Conservation (phyloP, 2,797 vertebrate genomes). For the Mycteria americana region DNA sequence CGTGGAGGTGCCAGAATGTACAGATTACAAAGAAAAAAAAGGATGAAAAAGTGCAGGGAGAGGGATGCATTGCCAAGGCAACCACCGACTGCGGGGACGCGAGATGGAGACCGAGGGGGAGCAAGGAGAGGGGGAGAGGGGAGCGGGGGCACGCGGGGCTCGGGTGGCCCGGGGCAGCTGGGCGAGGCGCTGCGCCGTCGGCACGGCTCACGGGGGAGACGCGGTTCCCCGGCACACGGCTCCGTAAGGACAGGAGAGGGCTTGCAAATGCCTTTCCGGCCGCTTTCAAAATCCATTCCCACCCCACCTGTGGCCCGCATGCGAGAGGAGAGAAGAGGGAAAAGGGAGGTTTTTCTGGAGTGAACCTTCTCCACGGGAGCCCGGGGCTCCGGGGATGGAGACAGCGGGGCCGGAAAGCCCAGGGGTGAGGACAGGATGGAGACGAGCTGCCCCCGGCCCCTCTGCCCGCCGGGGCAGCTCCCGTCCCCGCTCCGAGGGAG, state of each 20-base stretch:
- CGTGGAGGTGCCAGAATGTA: neutral
- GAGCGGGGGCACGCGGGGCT: rapidly evolving
- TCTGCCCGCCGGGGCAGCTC: rapidly evolving
- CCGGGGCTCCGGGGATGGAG: rapidly evolving
- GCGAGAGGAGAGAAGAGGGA: too few species aligned
- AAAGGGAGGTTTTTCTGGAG: neutral
- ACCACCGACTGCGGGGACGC: neutral
- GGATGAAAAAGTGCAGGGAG: neutral
- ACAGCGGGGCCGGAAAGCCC: rapidly evolving
- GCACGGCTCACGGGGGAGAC: rapidly evolving
- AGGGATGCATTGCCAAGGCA: neutral
- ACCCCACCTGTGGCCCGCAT: rapidly evolving
- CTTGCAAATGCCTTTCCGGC: neutral
- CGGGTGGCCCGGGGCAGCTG: rapidly evolving
- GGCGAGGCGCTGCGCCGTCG: rapidly evolving
- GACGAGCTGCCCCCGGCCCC: neutral
- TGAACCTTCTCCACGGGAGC: rapidly evolving
- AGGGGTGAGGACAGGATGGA: rapidly evolving
- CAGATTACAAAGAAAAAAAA: neutral
- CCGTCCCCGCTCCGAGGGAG: rapidly evolving
- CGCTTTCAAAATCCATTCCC: neutral
- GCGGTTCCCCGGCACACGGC: rapidly evolving
- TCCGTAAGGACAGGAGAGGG: rapidly evolving
- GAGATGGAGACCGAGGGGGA: neutral
- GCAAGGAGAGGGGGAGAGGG: neutral